Conservation (phyloP, 2,113 vertebrate species). For the Clarias batrachus region DNA sequence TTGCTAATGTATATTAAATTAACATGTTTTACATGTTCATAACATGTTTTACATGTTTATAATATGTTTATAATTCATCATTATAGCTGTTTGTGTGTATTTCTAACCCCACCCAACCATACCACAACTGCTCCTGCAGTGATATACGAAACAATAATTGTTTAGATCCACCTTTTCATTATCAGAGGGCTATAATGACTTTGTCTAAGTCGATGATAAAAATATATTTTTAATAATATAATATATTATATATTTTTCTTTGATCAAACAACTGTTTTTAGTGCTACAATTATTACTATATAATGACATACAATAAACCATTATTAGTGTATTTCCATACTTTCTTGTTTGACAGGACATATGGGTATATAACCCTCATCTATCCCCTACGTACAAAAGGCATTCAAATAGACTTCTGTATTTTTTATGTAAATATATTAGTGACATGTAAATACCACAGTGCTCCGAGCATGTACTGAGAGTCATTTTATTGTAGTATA, state of each 20-base stretch:
- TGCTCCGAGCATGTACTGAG: not conserved
- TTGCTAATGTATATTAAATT: not conserved
- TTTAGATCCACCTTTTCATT: not conserved
- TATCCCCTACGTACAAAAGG: not conserved
- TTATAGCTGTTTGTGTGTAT: not conserved
- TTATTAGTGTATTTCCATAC: not conserved
- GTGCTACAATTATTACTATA: not conserved
- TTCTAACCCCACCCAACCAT: not conserved
- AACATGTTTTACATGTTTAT: too few species aligned
- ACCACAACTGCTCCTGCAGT: not conserved
- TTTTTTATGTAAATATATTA: not conserved
- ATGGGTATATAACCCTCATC: not conserved
- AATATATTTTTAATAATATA: too few species aligned
- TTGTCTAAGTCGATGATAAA: not conserved
- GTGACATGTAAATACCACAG: conserved; percentile 13
- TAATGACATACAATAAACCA: not conserved
- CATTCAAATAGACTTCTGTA: not conserved
- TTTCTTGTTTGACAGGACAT: not conserved
- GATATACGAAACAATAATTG: not conserved
- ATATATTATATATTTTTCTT: too few species aligned
- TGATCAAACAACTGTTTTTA: too few species aligned
- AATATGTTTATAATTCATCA: not conserved
- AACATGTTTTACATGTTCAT: not conserved
- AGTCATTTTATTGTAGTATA: conserved; percentile 12
- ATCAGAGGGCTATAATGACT: not conserved